Evolutionary conservation across 2,888 invertebrate species (phyloP).

Genomic region (Athalia circularis): DNA sequence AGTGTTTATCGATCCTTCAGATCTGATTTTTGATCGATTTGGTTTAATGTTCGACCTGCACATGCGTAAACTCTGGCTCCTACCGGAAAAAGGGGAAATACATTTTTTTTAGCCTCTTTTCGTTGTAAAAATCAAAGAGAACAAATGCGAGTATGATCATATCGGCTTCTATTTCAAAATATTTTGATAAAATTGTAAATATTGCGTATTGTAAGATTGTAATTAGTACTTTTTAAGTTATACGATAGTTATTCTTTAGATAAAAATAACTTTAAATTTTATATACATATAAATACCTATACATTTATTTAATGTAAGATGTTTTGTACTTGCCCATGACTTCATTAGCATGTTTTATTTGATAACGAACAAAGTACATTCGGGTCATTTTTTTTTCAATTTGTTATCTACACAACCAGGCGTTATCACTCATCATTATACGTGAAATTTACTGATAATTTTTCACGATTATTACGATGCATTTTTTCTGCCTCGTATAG

Average conservation of each 20-base stretch:
- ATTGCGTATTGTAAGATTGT: constrained; percentile 57
- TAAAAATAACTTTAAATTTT: constrained; percentile 58
- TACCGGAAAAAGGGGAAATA: too few relatives aligned
- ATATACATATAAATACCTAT: too few relatives aligned
- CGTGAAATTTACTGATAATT: too few relatives aligned
- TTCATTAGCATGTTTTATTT: constrained; percentile 66
- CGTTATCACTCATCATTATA: too few relatives aligned
- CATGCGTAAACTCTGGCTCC: too few relatives aligned
- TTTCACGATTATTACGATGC: too few relatives aligned
- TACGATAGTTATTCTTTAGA: constrained; percentile 55
- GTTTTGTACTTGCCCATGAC: constrained; percentile 72
- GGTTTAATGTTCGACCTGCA: too few relatives aligned
- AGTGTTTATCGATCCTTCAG: too few relatives aligned
- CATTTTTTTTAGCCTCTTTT: neutral
- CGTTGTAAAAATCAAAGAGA: too few relatives aligned
- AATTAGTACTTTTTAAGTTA: constrained; percentile 63
- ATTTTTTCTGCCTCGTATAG: too few relatives aligned
- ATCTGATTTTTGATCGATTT: too few relatives aligned
- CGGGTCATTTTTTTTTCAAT: constrained; percentile 16
- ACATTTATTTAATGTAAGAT: constrained; percentile 64
- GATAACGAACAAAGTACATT: constrained; percentile 57
- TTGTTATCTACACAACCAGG: neutral
- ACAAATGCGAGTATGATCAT: neutral
- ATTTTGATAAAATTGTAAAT: constrained; percentile 17
- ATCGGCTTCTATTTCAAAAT: neutral